Percentiles rank a stretch among this genome's conserved stretches.
Conservation (phyloP, 2,888 invertebrate species). For the Lycocerus yunnanus region DNA sequence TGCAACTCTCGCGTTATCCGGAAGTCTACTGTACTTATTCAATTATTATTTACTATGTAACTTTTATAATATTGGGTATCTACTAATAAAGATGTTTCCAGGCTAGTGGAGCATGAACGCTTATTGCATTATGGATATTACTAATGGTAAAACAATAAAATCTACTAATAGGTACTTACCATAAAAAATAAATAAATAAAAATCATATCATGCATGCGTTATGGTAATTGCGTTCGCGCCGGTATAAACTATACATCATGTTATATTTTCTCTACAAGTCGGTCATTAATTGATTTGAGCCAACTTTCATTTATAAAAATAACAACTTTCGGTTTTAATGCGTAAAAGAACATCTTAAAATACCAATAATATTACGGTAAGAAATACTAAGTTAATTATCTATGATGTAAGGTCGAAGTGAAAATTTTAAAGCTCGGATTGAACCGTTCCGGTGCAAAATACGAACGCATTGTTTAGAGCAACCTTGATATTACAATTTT, state of each 20-base stretch:
- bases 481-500: background rate
- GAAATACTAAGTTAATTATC: background rate
- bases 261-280: background rate
- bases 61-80: background rate
- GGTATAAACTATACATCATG: background rate
- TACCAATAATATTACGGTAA: background rate
- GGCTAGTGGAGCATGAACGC: background rate
- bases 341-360: background rate
- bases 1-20: no score
- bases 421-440: background rate
- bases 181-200: background rate
- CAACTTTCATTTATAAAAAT: conserved; percentile 6
- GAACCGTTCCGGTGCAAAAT: background rate
- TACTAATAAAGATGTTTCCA: background rate
- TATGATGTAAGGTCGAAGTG: background rate
- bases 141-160: background rate
- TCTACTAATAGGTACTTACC: background rate
- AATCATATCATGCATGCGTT: background rate
- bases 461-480: background rate
- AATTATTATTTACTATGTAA: background rate
- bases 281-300: background rate
- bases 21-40: no score
- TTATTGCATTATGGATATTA: background rate
- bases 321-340: conserved; percentile 6
- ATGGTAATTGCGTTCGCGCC: background rate